These are phyloP conservation scores for Melanchra persicariae DNA, from an alignment of 2,888 invertebrate genomes.

Conservation along the genomic window DNA sequence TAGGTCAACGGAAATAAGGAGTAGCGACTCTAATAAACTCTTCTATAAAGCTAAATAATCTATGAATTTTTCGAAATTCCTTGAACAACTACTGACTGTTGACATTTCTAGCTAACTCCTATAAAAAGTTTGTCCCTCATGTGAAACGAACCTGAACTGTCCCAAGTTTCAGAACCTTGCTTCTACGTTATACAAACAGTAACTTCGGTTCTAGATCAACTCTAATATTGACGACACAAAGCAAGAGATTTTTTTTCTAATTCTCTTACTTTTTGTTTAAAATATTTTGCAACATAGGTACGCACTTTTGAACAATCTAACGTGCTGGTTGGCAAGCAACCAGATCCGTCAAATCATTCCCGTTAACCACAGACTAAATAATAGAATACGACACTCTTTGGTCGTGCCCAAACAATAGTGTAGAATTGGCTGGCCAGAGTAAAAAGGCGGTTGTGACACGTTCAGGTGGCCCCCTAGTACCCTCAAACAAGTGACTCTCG, in stretches of 20 bases:
- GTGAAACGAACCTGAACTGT: slow-evolving; percentile 40
- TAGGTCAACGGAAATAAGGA: neutral
- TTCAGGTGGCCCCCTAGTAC: slow-evolving; percentile 76
- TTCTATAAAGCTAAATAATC: slow-evolving; percentile 2
- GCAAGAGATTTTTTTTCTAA: neutral
- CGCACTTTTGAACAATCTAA: neutral
- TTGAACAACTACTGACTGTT: slow-evolving; percentile 6
- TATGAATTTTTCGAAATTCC: slow-evolving; percentile 24
- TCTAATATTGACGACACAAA: neutral
- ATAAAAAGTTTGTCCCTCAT: slow-evolving; percentile 28
- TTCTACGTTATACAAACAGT: slow-evolving; percentile 18
- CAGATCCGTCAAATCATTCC: slow-evolving; percentile 4
- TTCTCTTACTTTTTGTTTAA: neutral
- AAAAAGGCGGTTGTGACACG: slow-evolving; percentile 77
- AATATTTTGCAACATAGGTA: neutral
- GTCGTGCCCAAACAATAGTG: slow-evolving; percentile 76
- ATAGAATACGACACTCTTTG: slow-evolving; percentile 62
- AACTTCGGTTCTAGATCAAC: neutral
- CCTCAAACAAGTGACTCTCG: slow-evolving; percentile 68
- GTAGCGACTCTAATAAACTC: neutral
- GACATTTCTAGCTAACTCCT: slow-evolving; percentile 26
- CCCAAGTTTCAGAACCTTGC: slow-evolving; percentile 22
- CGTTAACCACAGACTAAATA: slow-evolving; percentile 42
- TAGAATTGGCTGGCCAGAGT: slow-evolving; percentile 72
- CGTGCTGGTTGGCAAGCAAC: neutral